phyloP scores from a whole-genome alignment of 2,113 vertebrate genomes.

The Silurus meridionalis region DNA sequence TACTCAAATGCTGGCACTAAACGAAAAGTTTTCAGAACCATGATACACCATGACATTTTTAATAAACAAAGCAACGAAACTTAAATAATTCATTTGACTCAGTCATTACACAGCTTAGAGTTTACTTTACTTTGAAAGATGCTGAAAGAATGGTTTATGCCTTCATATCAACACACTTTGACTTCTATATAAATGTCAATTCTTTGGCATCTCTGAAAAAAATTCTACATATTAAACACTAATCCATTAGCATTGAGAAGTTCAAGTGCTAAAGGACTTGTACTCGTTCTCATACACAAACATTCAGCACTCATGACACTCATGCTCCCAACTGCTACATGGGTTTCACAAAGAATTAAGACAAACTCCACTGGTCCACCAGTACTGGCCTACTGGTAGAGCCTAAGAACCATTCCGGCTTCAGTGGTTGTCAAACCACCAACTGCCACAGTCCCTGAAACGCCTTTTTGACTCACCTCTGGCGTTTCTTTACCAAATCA shows the following conservation, averaged over 20 bases:
- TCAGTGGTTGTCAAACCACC: not conserved
- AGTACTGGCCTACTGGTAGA: not conserved
- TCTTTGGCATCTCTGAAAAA: not conserved
- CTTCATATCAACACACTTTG: not conserved
- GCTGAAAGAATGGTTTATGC: not conserved
- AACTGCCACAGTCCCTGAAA: not conserved
- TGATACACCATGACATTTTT: not conserved
- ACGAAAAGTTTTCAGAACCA: not conserved
- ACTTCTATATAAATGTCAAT: not conserved
- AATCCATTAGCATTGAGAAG: not conserved
- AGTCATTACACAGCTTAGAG: not conserved
- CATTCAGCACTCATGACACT: not conserved
- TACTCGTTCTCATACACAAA: not conserved
- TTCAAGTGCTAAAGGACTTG: not conserved
- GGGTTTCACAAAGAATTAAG: not conserved
- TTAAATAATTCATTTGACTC: not conserved
- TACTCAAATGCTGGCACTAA: not conserved
- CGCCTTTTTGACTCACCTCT: not conserved
- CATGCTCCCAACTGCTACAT: not conserved
- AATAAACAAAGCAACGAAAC: not conserved
- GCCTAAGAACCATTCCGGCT: not conserved
- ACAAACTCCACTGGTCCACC: not conserved
- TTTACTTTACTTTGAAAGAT: not conserved
- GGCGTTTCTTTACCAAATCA: not conserved
- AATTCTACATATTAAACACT: not conserved